Evolutionary conservation across 2,113 vertebrate species (phyloP).

Genomic region (Poecile atricapillus): DNA sequence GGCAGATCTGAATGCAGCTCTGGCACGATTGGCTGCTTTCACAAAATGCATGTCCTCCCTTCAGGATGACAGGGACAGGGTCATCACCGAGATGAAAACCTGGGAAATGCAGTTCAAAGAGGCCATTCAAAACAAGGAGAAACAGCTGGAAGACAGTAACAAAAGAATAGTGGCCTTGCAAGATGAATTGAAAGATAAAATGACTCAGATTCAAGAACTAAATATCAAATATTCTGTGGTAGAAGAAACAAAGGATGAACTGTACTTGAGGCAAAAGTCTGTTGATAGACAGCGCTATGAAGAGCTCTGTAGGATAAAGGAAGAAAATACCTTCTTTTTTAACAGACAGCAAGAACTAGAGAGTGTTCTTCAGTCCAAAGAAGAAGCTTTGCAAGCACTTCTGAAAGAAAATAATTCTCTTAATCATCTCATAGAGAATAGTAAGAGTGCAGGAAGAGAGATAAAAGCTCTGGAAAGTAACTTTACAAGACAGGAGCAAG

Average conservation of each 20-base stretch:
- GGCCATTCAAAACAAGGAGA: slow-evolving; percentile 78
- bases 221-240: slow-evolving; percentile 61
- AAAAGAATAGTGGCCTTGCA: slow-evolving; percentile 72
- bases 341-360: slow-evolving; percentile 68
- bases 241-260: slow-evolving; percentile 69
- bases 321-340: slow-evolving; percentile 65
- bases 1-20: slow-evolving; percentile 66
- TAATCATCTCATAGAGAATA: slow-evolving; percentile 63
- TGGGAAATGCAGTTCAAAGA: slow-evolving; percentile 79
- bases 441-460: slow-evolving; percentile 55
- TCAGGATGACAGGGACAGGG: slow-evolving; percentile 66
- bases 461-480: slow-evolving; percentile 69
- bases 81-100: slow-evolving; percentile 62
- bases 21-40: slow-evolving; percentile 74
- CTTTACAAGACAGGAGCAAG: slow-evolving; percentile 66
- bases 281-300: slow-evolving; percentile 68
- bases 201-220: slow-evolving; percentile 69
- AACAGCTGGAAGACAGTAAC: slow-evolving; percentile 76
- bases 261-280: slow-evolving; percentile 63
- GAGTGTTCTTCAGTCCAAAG: slow-evolving; percentile 65
- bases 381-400: slow-evolving; percentile 59
- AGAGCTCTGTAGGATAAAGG: slow-evolving; percentile 75
- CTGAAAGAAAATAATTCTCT: slow-evolving; percentile 70
- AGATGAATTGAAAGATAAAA: slow-evolving; percentile 72
- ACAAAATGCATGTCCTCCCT: slow-evolving; percentile 69